Percentiles rank a stretch among this genome's conserved stretches.
Conservation (phyloP, 2,888 invertebrate genomes). For the Hofmannophila pseudospretella region DNA sequence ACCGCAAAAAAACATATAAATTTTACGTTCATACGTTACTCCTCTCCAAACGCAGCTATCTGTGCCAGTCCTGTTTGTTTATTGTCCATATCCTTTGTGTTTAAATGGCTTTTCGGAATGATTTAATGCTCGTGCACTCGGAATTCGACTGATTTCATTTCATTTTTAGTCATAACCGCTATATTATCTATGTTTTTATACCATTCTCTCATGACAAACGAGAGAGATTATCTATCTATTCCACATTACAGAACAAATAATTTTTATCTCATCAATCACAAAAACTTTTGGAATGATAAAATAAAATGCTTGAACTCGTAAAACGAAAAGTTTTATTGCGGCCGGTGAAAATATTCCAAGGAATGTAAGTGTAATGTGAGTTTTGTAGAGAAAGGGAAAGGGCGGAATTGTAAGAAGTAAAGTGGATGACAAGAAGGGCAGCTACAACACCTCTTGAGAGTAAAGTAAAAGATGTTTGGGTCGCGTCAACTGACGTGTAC, state of each 20-base stretch:
- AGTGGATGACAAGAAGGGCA: slow-evolving; percentile 54
- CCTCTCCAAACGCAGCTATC: slow-evolving; percentile 42
- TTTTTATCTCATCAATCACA: slow-evolving; percentile 23
- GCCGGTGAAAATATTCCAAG: slow-evolving; percentile 27
- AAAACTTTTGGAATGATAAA: slow-evolving; percentile 18
- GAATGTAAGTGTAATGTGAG: slow-evolving; percentile 35
- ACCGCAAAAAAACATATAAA: slow-evolving; percentile 40
- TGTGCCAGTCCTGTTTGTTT: slow-evolving; percentile 56
- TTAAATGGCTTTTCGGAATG: slow-evolving; percentile 56
- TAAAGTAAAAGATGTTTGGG: slow-evolving; percentile 60
- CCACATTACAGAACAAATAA: slow-evolving; percentile 15
- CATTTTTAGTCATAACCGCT: slow-evolving; percentile 47
- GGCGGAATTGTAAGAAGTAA: slow-evolving; percentile 45
- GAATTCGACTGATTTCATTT: slow-evolving; percentile 33
- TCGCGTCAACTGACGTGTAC: slow-evolving; percentile 55
- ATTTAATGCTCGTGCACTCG: slow-evolving; percentile 50
- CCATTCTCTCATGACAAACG: slow-evolving; percentile 30
- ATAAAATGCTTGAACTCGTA: slow-evolving; percentile 11
- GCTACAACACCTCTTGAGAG: slow-evolving; percentile 49
- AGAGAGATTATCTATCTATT: slow-evolving; percentile 6
- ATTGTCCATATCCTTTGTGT: slow-evolving; percentile 66
- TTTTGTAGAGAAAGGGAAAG: slow-evolving; percentile 31
- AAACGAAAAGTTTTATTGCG: slow-evolving; percentile 17
- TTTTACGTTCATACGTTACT: slow-evolving; percentile 41
- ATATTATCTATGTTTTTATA: slow-evolving; percentile 18